A percentile compares a stretch with the other conserved stretches of the same genome.
Evolutionary conservation across 2,888 invertebrate genomes (phyloP).

Genomic region (Acronicta leporina): DNA sequence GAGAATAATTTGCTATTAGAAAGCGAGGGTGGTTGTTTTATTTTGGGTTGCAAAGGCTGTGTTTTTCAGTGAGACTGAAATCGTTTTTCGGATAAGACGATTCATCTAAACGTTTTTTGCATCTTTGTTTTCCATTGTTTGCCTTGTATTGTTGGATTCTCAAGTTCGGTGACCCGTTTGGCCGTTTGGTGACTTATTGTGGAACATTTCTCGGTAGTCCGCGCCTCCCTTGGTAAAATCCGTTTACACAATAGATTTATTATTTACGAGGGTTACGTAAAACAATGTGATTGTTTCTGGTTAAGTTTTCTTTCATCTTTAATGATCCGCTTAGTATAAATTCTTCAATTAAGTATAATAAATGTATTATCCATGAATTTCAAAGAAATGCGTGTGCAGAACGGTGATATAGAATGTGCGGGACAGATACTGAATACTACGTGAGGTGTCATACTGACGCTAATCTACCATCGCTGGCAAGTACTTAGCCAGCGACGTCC

Average conservation of each 20-base stretch:
- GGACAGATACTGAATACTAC: too few relatives aligned
- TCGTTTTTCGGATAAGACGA: slow-evolving; percentile 71
- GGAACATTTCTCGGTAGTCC: slow-evolving; percentile 35
- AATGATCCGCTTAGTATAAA: slow-evolving; percentile 2
- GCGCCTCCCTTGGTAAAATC: slow-evolving; percentile 5
- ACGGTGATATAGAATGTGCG: too few relatives aligned
- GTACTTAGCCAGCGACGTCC: too few relatives aligned
- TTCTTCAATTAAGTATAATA: slow-evolving; percentile 5
- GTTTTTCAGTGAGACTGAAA: slow-evolving; percentile 63
- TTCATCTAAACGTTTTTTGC: slow-evolving; percentile 66
- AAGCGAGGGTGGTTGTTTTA: slow-evolving; percentile 45
- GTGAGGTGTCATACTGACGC: too few relatives aligned
- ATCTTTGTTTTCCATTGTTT: slow-evolving; percentile 62
- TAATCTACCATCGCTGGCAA: too few relatives aligned
- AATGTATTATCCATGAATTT: slow-evolving; percentile 9
- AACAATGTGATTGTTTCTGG: slow-evolving; percentile 35
- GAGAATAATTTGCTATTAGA: slow-evolving; percentile 59
- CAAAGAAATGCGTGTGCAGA: too few relatives aligned
- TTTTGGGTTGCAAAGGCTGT: slow-evolving; percentile 30
- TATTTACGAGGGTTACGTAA: slow-evolving; percentile 32
- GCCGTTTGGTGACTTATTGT: slow-evolving; percentile 44
- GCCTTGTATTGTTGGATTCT: slow-evolving; percentile 42
- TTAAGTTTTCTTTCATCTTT: slow-evolving; percentile 15
- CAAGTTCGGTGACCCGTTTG: slow-evolving; percentile 39
- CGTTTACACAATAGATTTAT: slow-evolving; percentile 21